Base-by-base conservation (phyloP, 2,113 vertebrate genomes). In the Lepisosteus oculatus region DNA sequence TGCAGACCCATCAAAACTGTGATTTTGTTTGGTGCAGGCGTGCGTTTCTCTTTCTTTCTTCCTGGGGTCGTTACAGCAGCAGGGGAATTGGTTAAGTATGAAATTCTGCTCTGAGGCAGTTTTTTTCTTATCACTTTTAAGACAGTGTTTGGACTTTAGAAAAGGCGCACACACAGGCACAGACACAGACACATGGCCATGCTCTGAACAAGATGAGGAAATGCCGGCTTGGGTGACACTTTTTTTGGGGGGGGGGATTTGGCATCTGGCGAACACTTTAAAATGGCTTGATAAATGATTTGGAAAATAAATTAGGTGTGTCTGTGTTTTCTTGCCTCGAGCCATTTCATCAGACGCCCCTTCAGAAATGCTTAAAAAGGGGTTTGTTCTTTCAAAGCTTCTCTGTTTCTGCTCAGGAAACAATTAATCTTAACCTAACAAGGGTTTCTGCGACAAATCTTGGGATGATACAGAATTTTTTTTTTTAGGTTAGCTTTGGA, bases 1-100 rank as follows among this genome's bases (percentile, higher is more conserved):
- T 76, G 80, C 81, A 85, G 81, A 90, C 85, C 86, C 87, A 87
- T 85, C 87, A 91, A 92, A 93, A 89, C 84, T 80, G 85, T 87
- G 85, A 89, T 89, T 84, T 83, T 81, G 81, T 74, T 72, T 59
- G 71, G 79, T 80, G 63, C 55, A 61, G 59, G 61, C 12, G 55
- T 45, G 41, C 3, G n/a, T 2, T 54, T 17, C 43, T 29, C 66
- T 56, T 44, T 61, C n/a, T 55, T 47, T 62, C 43, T 56, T 78
- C 55, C 68, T 55, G 9, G 8, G 59, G 61, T 12, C 45, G 14
- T 41, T 65, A 3, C 8, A 44, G 55, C 41, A 61, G 54, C 55
- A 15, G 56, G 68, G 69, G 69, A 63, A 61, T 70, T 45, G 69
- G 61, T 55, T 47, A 57, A 29, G 44, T 54, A 61, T 43, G 41